Evolutionary conservation across 2,888 invertebrate genomes (phyloP).

Genomic region (Torymus texanus): DNA sequence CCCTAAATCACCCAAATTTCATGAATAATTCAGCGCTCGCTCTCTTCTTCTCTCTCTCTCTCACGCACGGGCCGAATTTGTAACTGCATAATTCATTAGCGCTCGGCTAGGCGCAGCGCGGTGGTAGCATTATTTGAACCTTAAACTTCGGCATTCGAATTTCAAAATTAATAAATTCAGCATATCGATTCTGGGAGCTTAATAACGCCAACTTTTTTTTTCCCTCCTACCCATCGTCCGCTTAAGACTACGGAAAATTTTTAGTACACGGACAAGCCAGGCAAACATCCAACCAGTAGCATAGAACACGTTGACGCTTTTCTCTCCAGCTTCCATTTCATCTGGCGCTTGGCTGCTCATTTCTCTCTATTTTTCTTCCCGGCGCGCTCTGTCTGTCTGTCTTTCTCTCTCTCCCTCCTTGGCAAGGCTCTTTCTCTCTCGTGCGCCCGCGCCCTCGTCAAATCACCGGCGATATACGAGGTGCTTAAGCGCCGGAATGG

Average conservation of each 20-base stretch:
- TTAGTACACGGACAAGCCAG: no score
- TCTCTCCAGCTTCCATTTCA: conserved; percentile 33
- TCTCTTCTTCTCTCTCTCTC: neutral
- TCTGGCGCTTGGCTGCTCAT: conserved; percentile 45
- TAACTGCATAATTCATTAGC: conserved; percentile 29
- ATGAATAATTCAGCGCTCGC: conserved; percentile 20
- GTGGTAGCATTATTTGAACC: neutral
- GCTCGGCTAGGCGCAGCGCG: neutral
- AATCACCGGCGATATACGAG: conserved; percentile 51
- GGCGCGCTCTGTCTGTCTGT: conserved; percentile 25
- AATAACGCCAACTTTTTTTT: conserved; percentile 25
- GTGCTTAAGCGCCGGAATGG: conserved; percentile 40
- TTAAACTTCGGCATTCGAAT: neutral
- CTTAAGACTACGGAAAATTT: no score
- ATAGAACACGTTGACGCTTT: conserved; percentile 48
- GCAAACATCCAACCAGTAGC: no score
- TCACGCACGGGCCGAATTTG: neutral
- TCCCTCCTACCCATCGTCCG: no score
- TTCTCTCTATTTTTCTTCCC: conserved; percentile 49
- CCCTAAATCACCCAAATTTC: conserved; percentile 19
- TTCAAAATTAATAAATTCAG: conserved; percentile 1
- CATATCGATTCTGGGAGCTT: conserved; percentile 13
- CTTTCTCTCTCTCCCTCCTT: conserved; percentile 7
- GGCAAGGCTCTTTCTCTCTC: no score
- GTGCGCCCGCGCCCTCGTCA: conserved; percentile 26